Evolutionary conservation across 2,888 invertebrate genomes (phyloP), one percentile per base, ranked within the genome.

Genomic region (Cantharis rustica): DNA sequence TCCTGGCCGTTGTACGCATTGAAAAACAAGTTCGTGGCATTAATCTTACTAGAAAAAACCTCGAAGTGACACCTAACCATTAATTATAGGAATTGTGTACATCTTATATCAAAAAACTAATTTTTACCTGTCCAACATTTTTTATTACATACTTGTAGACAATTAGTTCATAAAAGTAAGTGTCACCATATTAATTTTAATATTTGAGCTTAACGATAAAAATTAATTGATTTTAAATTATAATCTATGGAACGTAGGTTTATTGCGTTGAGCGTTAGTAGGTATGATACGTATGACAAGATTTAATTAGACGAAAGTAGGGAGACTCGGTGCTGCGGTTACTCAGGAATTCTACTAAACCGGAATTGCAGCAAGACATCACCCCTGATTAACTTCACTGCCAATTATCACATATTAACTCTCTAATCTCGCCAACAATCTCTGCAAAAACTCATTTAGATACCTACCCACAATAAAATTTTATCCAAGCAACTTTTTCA

Each of bases 401-500:
- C 78, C 77, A 78, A 79, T 81, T 80, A 81, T 78, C 81, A 79
- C 79, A 81, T 77, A 79, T 81, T 80, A 81, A 80, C 75, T 63
- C 73, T 68, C 73, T 73, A 77, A 71, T 72, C 63, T 73, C 63
- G 23, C 69, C 61, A 26, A 47, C 64, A 73, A 76, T 76, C 61
- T 15, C 63, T 62, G 16, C 23, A 69, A 73, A 47, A 68, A 73
- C 16, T 72, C 66, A 66, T 68, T 72, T 27, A 68, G 26, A 47
- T 68, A 63, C 63, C 62, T 27, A 23, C 61, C 70, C 23, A 17
- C 17, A 16, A 27, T 61, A 16, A 69, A 15, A 31, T 16, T 69
- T 16, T 31, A 69, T 31, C 7, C n/a, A 61, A 20, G 5, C 13
- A 70, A 61, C 15, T 5, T 61, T 70, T 70, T 70, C 70, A 61